Conservation (phyloP, 2,113 vertebrate genomes). For the Myiopsitta monachus region DNA sequence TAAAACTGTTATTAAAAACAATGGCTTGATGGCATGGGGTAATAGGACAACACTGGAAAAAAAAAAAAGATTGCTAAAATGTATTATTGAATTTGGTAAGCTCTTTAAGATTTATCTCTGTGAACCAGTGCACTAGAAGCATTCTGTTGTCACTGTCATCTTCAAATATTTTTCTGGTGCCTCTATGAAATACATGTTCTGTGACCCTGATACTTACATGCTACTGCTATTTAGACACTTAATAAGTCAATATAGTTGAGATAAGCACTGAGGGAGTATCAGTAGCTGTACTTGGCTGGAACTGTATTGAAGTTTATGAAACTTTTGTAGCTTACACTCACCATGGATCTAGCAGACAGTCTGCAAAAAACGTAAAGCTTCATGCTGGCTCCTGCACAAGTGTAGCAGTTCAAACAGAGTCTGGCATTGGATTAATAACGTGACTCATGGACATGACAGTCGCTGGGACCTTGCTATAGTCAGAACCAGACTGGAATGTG, state of each 20-base stretch:
- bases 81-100: background rate
- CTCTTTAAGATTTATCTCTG: background rate
- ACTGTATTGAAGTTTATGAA: background rate
- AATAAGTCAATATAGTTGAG: constrained; percentile 34
- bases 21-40: background rate
- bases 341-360: background rate
- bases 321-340: background rate
- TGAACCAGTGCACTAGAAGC: background rate
- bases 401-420: constrained; percentile 24
- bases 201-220: background rate
- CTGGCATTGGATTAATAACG: constrained; percentile 50
- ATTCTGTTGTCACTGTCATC: background rate
- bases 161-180: background rate
- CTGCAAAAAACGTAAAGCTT: background rate
- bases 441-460: constrained; percentile 50
- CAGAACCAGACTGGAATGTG: constrained; percentile 50
- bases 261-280: background rate
- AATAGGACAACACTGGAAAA: background rate
- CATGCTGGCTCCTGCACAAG: constrained; percentile 12
- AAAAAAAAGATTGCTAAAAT: background rate
- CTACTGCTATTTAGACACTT: constrained; percentile 36
- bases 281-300: background rate
- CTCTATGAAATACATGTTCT: background rate
- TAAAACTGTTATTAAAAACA: background rate
- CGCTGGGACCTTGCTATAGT: background rate